Base-by-base conservation (phyloP, 2,797 vertebrate genomes). In the Xerus rutilus region DNA sequence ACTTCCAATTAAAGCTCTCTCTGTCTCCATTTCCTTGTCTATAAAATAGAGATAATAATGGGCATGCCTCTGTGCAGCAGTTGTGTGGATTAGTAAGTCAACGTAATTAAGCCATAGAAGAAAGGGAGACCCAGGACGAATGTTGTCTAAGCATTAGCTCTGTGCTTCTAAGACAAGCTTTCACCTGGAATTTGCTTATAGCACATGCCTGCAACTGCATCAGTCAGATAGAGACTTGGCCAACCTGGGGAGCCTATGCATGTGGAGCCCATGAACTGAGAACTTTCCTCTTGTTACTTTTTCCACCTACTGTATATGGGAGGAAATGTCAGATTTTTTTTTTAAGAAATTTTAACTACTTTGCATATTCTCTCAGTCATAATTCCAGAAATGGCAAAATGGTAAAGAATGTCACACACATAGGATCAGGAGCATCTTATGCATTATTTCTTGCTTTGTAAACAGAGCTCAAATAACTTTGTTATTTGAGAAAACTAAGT, bases 331-430 rank as follows among this genome's bases (percentile, higher is more conserved):
- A 86, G 23, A 84, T 45, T 81, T 95, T 52, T 85, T 81, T 95
- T 52, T 90, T 67, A 67, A 93, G 70, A 88, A 76, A 39, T 91
- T 91, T 96, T 86, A 95, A 25, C 13, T 79, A 88, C 45, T 17
- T 91, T 77, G 78, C 93, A 10, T 83, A 35, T 49, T 94, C 65
- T 89, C 35, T 86, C 1, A 15, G 93, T 64, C 49, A 85, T 28
- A 96, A 52, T 72, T 88, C n/a, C 21, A 59, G n/a, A 82, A 93
- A 94, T 92, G 12, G 15, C 81, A 84, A 89, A 54, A 57, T 57
- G 54, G 20, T 57, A 57, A 57, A 57, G 43, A 17, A 13, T 49
- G 65, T 79, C 7, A 6, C 64, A 78, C 3, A 21, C 2, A 15
- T 5, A 83, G 21, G 11, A 15, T 54, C 54, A 64, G 76, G 67